Percentiles rank a stretch among this genome's conserved stretches.
Evolutionary conservation across 2,113 vertebrate species (phyloP).

Genomic region (Capricornis sumatraensis): DNA sequence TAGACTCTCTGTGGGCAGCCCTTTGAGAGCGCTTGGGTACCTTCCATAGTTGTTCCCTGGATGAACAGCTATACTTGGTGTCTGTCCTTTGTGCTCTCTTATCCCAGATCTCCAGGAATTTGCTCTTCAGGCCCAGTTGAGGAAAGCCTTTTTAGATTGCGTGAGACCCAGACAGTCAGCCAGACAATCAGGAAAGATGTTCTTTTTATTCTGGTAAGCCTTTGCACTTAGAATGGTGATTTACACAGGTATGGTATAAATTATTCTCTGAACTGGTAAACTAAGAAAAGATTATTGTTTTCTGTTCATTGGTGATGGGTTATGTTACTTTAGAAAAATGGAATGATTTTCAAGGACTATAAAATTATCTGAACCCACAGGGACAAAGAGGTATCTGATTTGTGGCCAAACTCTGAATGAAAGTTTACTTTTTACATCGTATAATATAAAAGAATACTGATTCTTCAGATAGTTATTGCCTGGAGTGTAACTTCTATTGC

Average conservation of each 20-base stretch:
- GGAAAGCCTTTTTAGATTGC: background rate
- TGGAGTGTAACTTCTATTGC: background rate
- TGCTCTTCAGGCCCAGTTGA: background rate
- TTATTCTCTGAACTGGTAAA: background rate
- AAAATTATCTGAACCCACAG: background rate
- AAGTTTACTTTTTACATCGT: background rate
- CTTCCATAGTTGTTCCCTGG: background rate
- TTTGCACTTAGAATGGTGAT: background rate
- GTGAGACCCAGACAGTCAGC: background rate
- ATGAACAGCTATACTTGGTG: fast-evolving
- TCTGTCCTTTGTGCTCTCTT: background rate
- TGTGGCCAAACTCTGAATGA: background rate
- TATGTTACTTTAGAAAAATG: background rate
- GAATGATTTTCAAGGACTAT: background rate
- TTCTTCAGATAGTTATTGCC: background rate
- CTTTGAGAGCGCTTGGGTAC: background rate
- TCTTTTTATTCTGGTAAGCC: background rate
- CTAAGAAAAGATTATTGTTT: background rate
- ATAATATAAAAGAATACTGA: background rate
- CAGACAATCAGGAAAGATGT: background rate
- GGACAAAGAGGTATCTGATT: background rate
- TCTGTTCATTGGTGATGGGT: background rate
- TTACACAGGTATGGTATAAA: background rate
- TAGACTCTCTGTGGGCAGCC: background rate
- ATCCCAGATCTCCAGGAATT: background rate